A percentile compares a stretch with the other conserved stretches of the same genome.
phyloP scores from a whole-genome alignment of 2,113 vertebrate species.

The Reinhardtius hippoglossoides region DNA sequence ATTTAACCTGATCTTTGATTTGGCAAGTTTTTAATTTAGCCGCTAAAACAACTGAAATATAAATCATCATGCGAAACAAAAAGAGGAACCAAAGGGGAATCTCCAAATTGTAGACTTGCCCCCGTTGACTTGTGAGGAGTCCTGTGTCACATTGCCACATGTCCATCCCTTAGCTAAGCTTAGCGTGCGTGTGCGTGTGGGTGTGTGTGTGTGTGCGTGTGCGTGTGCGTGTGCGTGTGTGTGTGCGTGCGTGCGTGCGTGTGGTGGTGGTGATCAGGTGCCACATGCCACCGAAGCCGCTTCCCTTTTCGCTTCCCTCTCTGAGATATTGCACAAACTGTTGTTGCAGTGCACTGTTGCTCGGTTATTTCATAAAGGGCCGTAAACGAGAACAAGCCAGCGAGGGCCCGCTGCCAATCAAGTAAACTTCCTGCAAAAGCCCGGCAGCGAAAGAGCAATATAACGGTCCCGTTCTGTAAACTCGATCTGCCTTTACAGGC shows the following conservation, averaged over 20 bases:
- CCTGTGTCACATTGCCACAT: conserved; percentile 30
- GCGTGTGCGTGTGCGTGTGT: conserved; percentile 23
- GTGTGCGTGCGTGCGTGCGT: conserved; percentile 5
- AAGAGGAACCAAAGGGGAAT: too few relatives aligned
- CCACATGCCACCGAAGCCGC: conserved; percentile 60
- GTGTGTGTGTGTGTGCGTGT: conserved; percentile 19
- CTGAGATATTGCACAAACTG: conserved; percentile 70
- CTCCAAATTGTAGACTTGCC: too few relatives aligned
- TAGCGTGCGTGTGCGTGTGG: conserved; percentile 27
- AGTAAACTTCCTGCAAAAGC: conserved; percentile 29
- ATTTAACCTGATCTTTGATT: not conserved
- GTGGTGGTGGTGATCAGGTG: conserved; percentile 60
- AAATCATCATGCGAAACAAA: not conserved
- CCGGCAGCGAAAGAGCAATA: conserved; percentile 8
- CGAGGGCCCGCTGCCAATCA: conserved; percentile 38
- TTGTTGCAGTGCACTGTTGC: conserved; percentile 39
- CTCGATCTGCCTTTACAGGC: conserved; percentile 10
- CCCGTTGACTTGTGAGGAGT: too few relatives aligned
- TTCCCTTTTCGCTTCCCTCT: conserved; percentile 79
- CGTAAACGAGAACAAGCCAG: conserved; percentile 48
- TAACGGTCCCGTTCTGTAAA: conserved; percentile 9
- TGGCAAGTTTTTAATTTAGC: not conserved
- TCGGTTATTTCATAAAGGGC: conserved; percentile 69
- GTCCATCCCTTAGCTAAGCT: not conserved
- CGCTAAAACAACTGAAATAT: not conserved